Conservation (phyloP, 2,113 vertebrate species). For the Pterocles gutturalis region DNA sequence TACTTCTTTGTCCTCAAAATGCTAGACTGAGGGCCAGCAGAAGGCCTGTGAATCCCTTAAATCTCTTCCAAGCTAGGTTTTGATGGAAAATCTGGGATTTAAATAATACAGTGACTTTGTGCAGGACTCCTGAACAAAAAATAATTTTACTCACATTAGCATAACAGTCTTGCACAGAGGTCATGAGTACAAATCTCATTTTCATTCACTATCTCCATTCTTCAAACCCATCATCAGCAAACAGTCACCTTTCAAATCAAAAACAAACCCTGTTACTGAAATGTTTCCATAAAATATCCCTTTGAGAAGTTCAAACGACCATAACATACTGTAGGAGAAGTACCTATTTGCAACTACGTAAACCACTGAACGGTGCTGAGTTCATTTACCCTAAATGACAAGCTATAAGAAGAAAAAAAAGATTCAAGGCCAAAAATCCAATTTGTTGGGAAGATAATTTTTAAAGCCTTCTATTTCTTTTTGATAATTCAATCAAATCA, state of each 20-base stretch:
- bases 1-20: not conserved
- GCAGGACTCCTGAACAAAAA: not conserved
- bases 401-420: not conserved
- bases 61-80: not conserved
- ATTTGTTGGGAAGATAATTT: not conserved
- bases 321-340: not conserved
- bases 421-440: not conserved
- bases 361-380: accelerated
- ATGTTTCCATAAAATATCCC: not conserved
- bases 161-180: not conserved
- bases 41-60: not conserved
- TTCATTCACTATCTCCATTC: not conserved
- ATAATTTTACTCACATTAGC: not conserved
- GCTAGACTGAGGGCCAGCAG: not conserved
- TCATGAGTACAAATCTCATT: not conserved
- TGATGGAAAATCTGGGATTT: not conserved
- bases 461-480: not conserved
- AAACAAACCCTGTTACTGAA: not conserved
- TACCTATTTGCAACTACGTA: not conserved
- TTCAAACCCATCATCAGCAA: not conserved
- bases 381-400: not conserved
- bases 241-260: not conserved
- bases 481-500: not conserved
- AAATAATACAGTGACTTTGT: not conserved
- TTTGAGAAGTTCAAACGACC: not conserved